Base-by-base conservation (phyloP, 1,140 invertebrate species). In the Chironomus striatipennis region DNA sequence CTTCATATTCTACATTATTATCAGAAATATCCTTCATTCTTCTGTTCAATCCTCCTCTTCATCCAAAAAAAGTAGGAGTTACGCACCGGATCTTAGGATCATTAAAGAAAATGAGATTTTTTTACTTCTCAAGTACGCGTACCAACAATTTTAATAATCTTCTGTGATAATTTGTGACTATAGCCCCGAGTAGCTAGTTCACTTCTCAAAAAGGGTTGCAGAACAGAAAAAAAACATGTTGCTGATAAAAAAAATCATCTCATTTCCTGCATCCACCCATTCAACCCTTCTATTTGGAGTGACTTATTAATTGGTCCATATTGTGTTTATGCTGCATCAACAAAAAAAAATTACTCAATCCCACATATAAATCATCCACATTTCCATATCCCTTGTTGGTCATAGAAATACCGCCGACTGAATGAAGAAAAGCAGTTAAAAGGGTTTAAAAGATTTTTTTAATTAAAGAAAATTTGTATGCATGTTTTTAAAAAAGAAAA, bases 301-400 rank as follows among this genome's bases (percentile, higher is more conserved):
- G 65, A 70, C 65, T 70, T 70, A 70, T 70, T 70, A 70, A 70
- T 70, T 70, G 65, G 65, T 70, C 65, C 65, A 70, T 70, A 70
- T 70, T 70, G 65, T 70, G 18, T 70, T 70, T 21, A 20, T 21
- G 65, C 18, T 2, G 24, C 24, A 34, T 34, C 24, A 34, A 34
- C 24, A 34, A 70, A 70, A 70, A 70, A 70, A 70, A 20, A 20
- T 20, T 10, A 7, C 20, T 10, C 65, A 70, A 67, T 67, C 18
- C 18, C 18, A 70, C n/a, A 70, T 70, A 70, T 70, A 70, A 70
- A 70, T 70, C 65, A 70, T 70, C 20, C 18, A 2, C n/a, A 18
- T 67, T 65, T 70, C 18, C 65, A 70, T 67, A 6, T 70, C 65
- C 18, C 65, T 70, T 70, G 65, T 70, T 70, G 65, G 65, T 21